Evolutionary conservation across 2,888 invertebrate species (phyloP).

Genomic region (Cerceris rybyensis): DNA sequence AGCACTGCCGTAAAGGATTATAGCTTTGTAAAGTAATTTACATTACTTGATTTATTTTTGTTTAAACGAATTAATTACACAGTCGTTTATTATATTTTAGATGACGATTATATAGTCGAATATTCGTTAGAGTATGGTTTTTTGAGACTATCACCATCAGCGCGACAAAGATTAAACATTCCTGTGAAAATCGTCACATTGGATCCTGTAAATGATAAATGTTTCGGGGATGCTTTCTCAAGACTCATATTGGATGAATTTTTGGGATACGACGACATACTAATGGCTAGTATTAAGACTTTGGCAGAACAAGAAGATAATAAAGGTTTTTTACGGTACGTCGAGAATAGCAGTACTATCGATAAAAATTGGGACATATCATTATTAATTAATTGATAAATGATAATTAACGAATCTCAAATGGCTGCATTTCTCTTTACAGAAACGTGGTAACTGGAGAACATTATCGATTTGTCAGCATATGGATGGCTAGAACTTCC

Average conservation of each 20-base stretch:
- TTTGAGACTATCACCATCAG: slow-evolving; percentile 92
- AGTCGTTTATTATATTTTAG: slow-evolving; percentile 82
- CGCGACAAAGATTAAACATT: slow-evolving; percentile 93
- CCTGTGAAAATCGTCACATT: slow-evolving; percentile 93
- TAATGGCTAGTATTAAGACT: slow-evolving; percentile 98
- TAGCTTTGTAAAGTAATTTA: too few species aligned
- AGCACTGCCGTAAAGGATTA: too few species aligned
- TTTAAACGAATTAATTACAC: not conserved
- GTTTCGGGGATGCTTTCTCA: slow-evolving; percentile 97
- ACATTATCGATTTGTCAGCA: slow-evolving; percentile 98
- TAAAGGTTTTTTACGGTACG: slow-evolving; percentile 94
- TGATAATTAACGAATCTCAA: not conserved
- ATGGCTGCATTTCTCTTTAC: slow-evolving; percentile 69
- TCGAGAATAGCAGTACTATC: not conserved
- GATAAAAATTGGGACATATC: not conserved
- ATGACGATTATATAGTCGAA: slow-evolving; percentile 98
- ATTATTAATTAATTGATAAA: not conserved
- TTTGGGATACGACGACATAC: slow-evolving; percentile 97
- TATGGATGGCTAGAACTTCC: slow-evolving; percentile 97
- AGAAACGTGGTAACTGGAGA: slow-evolving; percentile 99
- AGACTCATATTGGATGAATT: slow-evolving; percentile 95
- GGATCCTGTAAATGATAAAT: slow-evolving; percentile 93
- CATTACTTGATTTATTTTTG: slow-evolving; percentile 8
- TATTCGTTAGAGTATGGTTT: slow-evolving; percentile 99
- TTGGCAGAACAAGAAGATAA: slow-evolving; percentile 98